Base-by-base conservation (phyloP, 2,113 vertebrate genomes). In the Neolamprologus caudopunctatus region DNA sequence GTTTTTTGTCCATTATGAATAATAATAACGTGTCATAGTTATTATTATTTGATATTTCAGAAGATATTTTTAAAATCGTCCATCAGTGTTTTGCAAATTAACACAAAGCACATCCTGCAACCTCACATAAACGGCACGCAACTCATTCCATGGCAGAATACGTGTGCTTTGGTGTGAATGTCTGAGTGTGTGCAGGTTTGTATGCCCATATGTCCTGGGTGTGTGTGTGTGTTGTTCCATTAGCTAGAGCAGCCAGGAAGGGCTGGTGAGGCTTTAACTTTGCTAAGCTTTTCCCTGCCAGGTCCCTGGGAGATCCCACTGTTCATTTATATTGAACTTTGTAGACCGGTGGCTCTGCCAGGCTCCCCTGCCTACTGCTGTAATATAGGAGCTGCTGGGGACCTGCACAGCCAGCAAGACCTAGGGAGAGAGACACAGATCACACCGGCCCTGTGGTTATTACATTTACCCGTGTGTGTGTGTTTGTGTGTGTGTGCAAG, bases 271-370 rank as follows among this genome's bases (percentile, higher is more conserved):
- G 97, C 97, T 98, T 98, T 98, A 98, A 98, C 97, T 99, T 98
- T 97, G 97, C 97, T 98, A 99, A 98, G 98, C 98, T 97, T 95
- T 92, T 97, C 97, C 96, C 97, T 98, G 98, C 98, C 98, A 98
- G 98, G 96, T 96, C 97, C 97, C 94, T 94, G 94, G 95, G 92
- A 96, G 95, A 95, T 96, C 98, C 97, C 96, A 97, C 97, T 97
- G 97, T 97, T 98, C 96, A 94, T 97, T 98, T 98, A 98, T 99
- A 98, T 98, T 98, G 98, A 97, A 98, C 97, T 97, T 94, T 97
- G 97, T 97, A 97, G 97, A 97, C 96, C 92, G 92, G 96, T 92
- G 92, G 68, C 96, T 97, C 94, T 96, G 97, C 97, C 97, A 97
- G 92, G 96, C 97, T 98, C 98, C 97, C 97, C 97, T 97, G 97